Base-by-base conservation (phyloP, 2,113 vertebrate species). In the Miniopterus natalensis region DNA sequence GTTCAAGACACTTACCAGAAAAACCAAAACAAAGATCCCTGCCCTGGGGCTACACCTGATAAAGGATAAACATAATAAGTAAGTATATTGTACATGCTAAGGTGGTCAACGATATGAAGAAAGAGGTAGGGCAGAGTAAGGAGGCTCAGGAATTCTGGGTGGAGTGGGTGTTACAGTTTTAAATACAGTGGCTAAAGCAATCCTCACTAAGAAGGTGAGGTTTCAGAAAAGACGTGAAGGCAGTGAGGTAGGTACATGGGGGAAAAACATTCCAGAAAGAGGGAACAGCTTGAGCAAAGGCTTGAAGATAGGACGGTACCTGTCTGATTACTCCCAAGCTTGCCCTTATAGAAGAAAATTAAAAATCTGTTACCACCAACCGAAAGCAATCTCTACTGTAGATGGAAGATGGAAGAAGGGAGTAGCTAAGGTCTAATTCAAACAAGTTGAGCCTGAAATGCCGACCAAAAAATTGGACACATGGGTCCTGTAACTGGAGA, bases 341-440 rank as follows among this genome's bases (percentile, higher is more conserved):
- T 89, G 23, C 25, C 36, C 51, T 71, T 77, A 61, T 51, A 92
- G 70, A 23, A 87, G 23, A 94, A 87, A 88, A 77, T 27, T 53
- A 53, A 91, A 91, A 88, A 84, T 79, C 36, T 51, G 55, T 84
- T 71, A 84, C 27, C 49, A 79, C 70, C 49, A 29, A 4, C 71
- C 36, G 6, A 83, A 88, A 84, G 77, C 36, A 65, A 51, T 51
- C 20, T 88, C 47, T 84, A 49, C 21, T 21, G 83, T 25, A 83
- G 61, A 51, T 14, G 49, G 61, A 73, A 3, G 68, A 59, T 25
- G 49, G 61, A 73, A 2, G 27, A 40, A 85, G 36, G 15, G 36
- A 75, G 6, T 49, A 31, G 40, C 73, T 49, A 92, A 36, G n/a
- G 66, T 45, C 53, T 57, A 71, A 59, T 49, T 49, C 14, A 23